Conservation (phyloP, 2,797 vertebrate genomes). For the Catostomus latipinnis region DNA sequence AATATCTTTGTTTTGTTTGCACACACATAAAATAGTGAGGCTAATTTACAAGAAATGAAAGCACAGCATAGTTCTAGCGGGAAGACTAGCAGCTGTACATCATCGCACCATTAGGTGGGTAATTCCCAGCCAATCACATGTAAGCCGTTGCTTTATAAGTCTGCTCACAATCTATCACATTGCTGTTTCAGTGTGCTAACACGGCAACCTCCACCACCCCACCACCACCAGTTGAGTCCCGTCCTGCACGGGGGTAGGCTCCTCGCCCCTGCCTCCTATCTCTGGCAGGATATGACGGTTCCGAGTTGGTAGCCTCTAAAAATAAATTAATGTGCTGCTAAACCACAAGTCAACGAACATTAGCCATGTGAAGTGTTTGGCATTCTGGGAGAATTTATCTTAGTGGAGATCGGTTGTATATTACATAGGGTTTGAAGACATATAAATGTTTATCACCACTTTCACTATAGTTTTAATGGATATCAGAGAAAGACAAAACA, state of each 20-base stretch:
- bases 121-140: too few species aligned
- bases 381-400: conserved; percentile 55
- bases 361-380: conserved; percentile 34
- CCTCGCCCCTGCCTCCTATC: too few species aligned
- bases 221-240: too few species aligned
- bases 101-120: too few species aligned
- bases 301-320: conserved; percentile 63
- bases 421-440: conserved; percentile 42
- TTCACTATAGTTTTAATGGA: conserved; percentile 53
- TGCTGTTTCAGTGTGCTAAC: too few species aligned
- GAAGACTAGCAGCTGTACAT: too few species aligned
- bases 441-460: conserved; percentile 61
- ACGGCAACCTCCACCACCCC: too few species aligned
- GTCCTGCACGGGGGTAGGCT: too few species aligned
- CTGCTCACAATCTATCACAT: too few species aligned
- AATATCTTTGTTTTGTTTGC: conserved; percentile 71
- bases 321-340: conserved; percentile 57
- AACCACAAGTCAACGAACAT: not conserved
- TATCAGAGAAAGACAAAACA: conserved; percentile 39
- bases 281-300: too few species aligned
- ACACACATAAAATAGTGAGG: conserved; percentile 69
- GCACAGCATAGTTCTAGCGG: too few species aligned
- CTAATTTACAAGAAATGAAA: conserved; percentile 68
- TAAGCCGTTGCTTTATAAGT: too few species aligned
- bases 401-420: conserved; percentile 36